Percentiles rank a stretch among this genome's conserved stretches.
Evolutionary conservation across 2,113 vertebrate genomes (phyloP).

Genomic region (Microcebus murinus): DNA sequence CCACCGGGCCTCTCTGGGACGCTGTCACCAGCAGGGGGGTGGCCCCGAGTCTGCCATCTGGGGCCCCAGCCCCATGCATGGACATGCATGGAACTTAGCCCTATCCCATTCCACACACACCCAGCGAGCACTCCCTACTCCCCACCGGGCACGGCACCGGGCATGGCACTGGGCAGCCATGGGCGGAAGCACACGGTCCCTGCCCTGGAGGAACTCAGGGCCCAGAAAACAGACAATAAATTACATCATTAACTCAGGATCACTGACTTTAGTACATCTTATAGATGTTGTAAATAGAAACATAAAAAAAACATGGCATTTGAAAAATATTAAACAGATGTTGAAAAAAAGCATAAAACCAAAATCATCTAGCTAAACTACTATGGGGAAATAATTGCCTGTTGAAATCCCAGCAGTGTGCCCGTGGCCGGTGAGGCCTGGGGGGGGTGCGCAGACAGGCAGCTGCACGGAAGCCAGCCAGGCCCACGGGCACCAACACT

Average conservation of each 20-base stretch:
- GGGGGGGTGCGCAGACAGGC: background rate
- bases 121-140: fast-evolving
- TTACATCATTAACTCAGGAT: fast-evolving
- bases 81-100: background rate
- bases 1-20: background rate
- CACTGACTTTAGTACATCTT: fast-evolving
- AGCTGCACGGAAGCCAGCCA: background rate
- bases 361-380: background rate
- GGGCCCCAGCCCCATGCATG: too few relatives aligned
- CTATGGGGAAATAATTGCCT: fast-evolving
- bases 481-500: fast-evolving
- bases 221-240: fast-evolving
- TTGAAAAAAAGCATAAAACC: background rate
- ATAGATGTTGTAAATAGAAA: fast-evolving
- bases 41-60: background rate
- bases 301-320: background rate
- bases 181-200: background rate
- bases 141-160: fast-evolving
- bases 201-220: fast-evolving
- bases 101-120: background rate
- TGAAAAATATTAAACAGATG: background rate
- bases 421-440: fast-evolving
- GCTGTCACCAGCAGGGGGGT: background rate
- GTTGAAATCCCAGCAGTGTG: fast-evolving
- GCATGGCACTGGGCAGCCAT: fast-evolving